These are phyloP conservation scores for Gastrophryne carolinensis DNA, from an alignment of 2,797 vertebrate genomes.

Conservation along the genomic window DNA sequence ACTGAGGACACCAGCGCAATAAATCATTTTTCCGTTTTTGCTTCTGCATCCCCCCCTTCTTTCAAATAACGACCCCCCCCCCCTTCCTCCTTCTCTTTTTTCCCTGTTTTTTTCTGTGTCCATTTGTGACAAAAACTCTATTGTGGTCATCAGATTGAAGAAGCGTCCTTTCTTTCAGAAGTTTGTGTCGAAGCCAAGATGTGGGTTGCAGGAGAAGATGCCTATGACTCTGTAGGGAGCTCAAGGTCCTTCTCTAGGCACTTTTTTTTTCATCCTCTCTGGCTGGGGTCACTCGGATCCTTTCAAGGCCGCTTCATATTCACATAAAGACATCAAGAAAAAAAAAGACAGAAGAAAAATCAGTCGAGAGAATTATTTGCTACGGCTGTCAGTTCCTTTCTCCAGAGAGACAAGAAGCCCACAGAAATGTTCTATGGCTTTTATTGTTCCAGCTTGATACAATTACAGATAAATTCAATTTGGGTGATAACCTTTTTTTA, in stretches of 20 bases:
- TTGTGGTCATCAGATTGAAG: conserved; percentile 88
- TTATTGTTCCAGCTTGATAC: conserved; percentile 61
- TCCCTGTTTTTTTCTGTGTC: conserved; percentile 77
- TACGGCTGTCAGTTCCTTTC: conserved; percentile 95
- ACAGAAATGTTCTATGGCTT: conserved; percentile 64
- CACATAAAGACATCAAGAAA: conserved; percentile 96
- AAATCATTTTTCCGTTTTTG: conserved; percentile 89
- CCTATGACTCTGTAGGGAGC: conserved; percentile 81
- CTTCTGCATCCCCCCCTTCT: conserved; percentile 79
- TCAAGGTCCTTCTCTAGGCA: conserved; percentile 61
- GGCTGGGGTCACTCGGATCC: conserved; percentile 85
- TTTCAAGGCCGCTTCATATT: conserved; percentile 91
- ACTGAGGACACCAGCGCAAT: conserved; percentile 86
- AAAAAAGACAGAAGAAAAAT: conserved; percentile 74
- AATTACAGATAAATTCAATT: conserved; percentile 21
- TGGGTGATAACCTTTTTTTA: conserved; percentile 39
- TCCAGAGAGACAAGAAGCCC: conserved; percentile 53
- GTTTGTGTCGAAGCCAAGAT: conserved; percentile 89
- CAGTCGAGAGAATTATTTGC: conserved; percentile 97
- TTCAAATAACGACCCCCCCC: conserved; percentile 69
- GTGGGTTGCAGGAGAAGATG: conserved; percentile 84
- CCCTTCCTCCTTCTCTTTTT: conserved; percentile 67
- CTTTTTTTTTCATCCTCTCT: conserved; percentile 82
- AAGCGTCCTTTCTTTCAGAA: conserved; percentile 90
- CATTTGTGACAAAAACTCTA: conserved; percentile 86